Evolutionary conservation across 53 echinoderm and acorn worm species (phyloP), one percentile per base, ranked within the genome.

Genomic region (Holothuria scabra): DNA sequence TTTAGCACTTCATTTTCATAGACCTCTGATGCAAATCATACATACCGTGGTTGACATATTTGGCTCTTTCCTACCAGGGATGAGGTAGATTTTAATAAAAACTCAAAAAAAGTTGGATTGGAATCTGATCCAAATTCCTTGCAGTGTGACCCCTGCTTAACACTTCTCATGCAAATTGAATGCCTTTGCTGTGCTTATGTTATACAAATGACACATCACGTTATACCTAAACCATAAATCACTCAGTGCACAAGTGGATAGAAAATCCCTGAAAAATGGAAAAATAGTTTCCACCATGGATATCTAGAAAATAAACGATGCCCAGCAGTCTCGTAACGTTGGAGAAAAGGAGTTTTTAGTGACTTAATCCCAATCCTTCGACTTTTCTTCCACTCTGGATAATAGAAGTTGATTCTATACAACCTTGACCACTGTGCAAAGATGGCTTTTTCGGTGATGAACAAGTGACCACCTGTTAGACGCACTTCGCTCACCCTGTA

Each of bases 371-470:
- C 81, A 23, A 83, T 69, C 25, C 82, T 84, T 52, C 84, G 87
- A 19, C 63, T 64, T 12, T 91, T 89, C 14, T 56, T 82, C 95
- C 95, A 95, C 59, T 83, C 65, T 0, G 95, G 95, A 59, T 85
- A 68, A 62, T 85, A 86, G 65, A 93, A 95, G 70, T 85, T 84
- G 85, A 95, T 95, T 82, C 87, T 91, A 79, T 95, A 90, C 33
- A 91, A 76, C 60, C 86, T 69, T 41, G 95, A 89, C 95, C 95
- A 95, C 75, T 90, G 89, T 46, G 91, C 93, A 75, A 95, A 95
- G 65, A 95, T 85, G n/a, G 95, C 95, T 68, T 95, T 95, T 79
- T 95, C 95, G 12, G 93, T 95, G 88, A 95, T 95, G 86, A 95
- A 93, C 52, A 95, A 86, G 62, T 93, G 93, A 8, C 95, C 95